Conservation (phyloP, 1,140 invertebrate species). For the Oryctes rhinoceros region DNA sequence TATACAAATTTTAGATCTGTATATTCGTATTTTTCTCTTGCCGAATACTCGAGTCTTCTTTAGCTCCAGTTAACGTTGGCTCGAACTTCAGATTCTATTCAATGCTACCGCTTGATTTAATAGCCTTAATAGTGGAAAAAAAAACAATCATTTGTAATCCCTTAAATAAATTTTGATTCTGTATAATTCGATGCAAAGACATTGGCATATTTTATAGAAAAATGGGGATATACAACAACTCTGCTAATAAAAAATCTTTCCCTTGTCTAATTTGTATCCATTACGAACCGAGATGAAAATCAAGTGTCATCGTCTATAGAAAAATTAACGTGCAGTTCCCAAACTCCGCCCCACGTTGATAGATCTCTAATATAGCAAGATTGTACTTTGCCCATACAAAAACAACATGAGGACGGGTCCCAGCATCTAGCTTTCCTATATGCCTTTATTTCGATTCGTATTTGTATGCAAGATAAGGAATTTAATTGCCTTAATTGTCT, state of each 20-base stretch:
- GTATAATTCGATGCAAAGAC: background rate
- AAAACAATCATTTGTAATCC: background rate
- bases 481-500: constrained; percentile 28
- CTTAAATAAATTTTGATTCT: background rate
- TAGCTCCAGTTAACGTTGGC: background rate
- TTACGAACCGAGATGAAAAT: no score
- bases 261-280: no score
- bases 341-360: background rate
- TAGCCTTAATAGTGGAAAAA: constrained; percentile 10
- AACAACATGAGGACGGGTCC: background rate
- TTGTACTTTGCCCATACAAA: constrained; percentile 12
- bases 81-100: background rate
- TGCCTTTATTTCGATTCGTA: no score
- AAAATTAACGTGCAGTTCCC: constrained; percentile 3
- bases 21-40: constrained; percentile 1
- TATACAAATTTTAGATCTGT: constrained; percentile 23
- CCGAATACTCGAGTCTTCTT: no score
- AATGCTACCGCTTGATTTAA: background rate
- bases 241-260: no score
- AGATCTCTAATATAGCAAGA: constrained; percentile 5
- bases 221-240: no score
- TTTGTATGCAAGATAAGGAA: background rate
- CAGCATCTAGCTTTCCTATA: constrained; percentile 11
- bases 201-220: background rate
- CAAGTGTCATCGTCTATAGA: background rate